Evolutionary conservation across 2,797 vertebrate species (phyloP).

Genomic region (Danio choprae): DNA sequence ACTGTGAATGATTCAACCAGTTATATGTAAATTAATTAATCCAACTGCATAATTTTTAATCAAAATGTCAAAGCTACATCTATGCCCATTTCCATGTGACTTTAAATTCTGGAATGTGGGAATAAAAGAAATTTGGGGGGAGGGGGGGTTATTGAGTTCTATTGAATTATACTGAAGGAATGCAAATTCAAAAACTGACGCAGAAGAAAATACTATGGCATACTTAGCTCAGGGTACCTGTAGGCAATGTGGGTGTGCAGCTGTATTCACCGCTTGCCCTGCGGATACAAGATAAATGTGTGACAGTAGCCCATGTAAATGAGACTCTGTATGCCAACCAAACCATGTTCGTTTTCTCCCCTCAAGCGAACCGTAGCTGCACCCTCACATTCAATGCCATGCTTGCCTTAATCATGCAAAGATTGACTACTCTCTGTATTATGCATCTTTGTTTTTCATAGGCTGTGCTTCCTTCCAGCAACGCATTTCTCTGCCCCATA

Average conservation of each 20-base stretch:
- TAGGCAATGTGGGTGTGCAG: conserved; percentile 16
- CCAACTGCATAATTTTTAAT: not conserved
- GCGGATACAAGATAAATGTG: conserved; percentile 30
- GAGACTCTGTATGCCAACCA: conserved; percentile 36
- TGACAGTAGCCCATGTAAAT: conserved; percentile 37
- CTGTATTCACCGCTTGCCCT: conserved; percentile 6
- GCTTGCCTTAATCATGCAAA: conserved; percentile 31
- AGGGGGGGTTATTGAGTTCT: no score
- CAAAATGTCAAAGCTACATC: not conserved
- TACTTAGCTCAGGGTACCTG: conserved; percentile 11
- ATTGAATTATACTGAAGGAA: not conserved
- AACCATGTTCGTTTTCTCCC: conserved; percentile 11
- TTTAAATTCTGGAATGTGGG: not conserved
- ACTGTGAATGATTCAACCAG: no score
- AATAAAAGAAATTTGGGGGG: no score
- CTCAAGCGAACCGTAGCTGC: conserved; percentile 1
- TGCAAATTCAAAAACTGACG: not conserved
- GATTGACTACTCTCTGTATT: conserved; percentile 27
- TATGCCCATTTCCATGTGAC: not conserved
- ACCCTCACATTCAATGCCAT: conserved; percentile 37
- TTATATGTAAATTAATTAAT: no score
- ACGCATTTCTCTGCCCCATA: conserved; percentile 35
- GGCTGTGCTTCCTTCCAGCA: conserved; percentile 5
- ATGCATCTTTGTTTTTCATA: conserved; percentile 40
- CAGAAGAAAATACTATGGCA: conserved; percentile 16